These are phyloP conservation scores for Trichopria drosophilae DNA, from an alignment of 2,888 invertebrate species.

Conservation along the genomic window DNA sequence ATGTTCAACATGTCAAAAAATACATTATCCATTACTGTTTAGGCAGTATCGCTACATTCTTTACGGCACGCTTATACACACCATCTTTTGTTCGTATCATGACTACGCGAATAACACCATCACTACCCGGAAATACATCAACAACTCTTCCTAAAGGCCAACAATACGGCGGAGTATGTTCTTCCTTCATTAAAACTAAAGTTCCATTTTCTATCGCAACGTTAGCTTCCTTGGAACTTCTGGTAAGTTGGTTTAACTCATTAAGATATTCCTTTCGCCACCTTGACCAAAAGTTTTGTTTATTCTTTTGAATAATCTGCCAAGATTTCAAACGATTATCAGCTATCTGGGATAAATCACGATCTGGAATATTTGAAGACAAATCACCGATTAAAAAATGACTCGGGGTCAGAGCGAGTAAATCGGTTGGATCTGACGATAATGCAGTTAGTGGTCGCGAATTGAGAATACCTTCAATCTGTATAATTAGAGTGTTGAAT, in stretches of 20 bases:
- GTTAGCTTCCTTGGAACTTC: no score
- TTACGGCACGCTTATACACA: no score
- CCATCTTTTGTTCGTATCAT: no score
- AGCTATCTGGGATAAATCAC: slow-evolving; percentile 23
- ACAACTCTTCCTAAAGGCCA: no score
- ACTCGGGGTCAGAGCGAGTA: slow-evolving; percentile 37
- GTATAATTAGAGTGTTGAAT: slow-evolving; percentile 29
- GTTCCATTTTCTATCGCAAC: no score
- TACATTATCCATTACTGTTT: no score
- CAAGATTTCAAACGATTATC: slow-evolving; percentile 29
- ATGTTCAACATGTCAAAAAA: no score
- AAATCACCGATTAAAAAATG: slow-evolving; percentile 43
- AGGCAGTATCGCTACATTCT: no score
- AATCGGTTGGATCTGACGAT: slow-evolving; percentile 34
- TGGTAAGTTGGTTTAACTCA: slow-evolving; percentile 27
- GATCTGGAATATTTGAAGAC: slow-evolving; percentile 35
- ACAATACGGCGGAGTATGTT: no score
- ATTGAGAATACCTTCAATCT: slow-evolving; percentile 36
- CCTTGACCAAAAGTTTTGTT: slow-evolving; percentile 27
- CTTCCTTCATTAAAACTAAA: no score
- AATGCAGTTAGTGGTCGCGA: slow-evolving; percentile 34
- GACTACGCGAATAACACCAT: no score
- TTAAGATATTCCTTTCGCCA: slow-evolving; percentile 34
- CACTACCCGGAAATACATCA: no score
- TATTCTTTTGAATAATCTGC: slow-evolving; percentile 29